Percentiles rank a stretch among this genome's conserved stretches.
Evolutionary conservation across 2,888 invertebrate genomes (phyloP).

Genomic region (Ophion ellenae): DNA sequence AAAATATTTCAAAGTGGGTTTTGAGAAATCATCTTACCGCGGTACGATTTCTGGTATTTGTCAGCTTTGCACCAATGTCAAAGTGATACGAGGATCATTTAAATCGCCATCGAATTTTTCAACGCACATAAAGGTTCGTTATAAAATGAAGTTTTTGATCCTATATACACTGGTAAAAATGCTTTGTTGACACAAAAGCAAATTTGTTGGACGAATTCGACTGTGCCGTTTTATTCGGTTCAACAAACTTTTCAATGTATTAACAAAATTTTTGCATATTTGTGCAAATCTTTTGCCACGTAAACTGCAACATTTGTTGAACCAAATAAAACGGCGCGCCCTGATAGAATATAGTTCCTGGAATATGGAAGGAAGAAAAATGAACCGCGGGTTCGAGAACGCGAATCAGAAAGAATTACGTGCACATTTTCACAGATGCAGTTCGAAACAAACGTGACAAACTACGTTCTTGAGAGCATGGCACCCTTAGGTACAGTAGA

Average conservation of each 20-base stretch:
- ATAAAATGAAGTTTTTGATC: too few species aligned
- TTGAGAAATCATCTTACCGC: constrained; percentile 13
- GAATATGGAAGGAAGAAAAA: neutral
- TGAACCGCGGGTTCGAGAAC: constrained; percentile 2
- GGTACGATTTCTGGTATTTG: constrained; percentile 14
- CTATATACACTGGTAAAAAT: too few species aligned
- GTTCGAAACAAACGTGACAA: constrained; percentile 18
- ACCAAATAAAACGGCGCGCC: neutral
- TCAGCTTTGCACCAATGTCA: constrained; percentile 11
- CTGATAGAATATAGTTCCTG: neutral
- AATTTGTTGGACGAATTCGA: neutral
- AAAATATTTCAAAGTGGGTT: neutral
- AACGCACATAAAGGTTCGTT: constrained; percentile 25
- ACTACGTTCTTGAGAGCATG: constrained; percentile 14
- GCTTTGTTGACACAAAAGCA: too few species aligned
- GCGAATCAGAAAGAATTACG: neutral
- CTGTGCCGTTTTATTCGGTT: neutral
- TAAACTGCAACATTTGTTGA: too few species aligned
- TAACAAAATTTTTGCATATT: neutral
- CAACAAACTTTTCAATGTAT: neutral
- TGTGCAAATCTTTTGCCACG: too few species aligned
- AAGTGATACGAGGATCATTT: constrained; percentile 20
- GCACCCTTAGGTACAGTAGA: constrained; percentile 15
- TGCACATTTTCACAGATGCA: neutral
- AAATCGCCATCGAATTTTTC: constrained; percentile 23